Evolutionary conservation across 2,888 invertebrate genomes (phyloP), one percentile per base, ranked within the genome.

Genomic region (Hemaris fuciformis): DNA sequence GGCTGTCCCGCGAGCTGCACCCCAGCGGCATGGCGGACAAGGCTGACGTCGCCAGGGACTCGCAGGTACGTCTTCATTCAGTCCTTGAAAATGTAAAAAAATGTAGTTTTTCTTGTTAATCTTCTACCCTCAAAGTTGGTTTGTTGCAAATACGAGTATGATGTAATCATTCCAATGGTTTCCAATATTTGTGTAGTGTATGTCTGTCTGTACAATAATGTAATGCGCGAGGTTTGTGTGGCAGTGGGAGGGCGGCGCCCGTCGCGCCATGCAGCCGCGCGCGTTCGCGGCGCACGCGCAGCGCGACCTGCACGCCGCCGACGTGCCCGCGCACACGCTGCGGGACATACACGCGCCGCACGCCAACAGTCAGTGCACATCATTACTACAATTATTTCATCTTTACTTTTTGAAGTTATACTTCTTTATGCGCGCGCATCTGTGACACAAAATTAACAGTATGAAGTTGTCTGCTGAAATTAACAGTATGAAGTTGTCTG

Each of bases 251-350:
- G 67, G 58, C 42, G 64, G 67, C 42, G 60, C 63, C 13, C 93
- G 76, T 77, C 93, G 64, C 75, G 72, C 63, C 66, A 61, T 66
- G 66, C 53, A 77, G 5, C 89, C 90, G 77, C 90, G 92, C 72
- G 89, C 83, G 81, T 92, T 84, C 81, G 89, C 87, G 46, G 94
- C 95, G 78, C 94, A 96, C 83, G 94, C 94, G 74, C 94, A 93
- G 85, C 87, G 94, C 74, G 93, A 93, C 77, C 88, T 93, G 78
- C 95, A 95, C 88, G 83, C 93, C 67, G 95, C 95, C 34, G 95
- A 96, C 74, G 72, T 94, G 76, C 93, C 94, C 67, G 89, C 94
- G 42, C 93, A n/a, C 95, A 7, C 86, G 85, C 6, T 88, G 81
- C 65, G 85, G 76, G 79, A 91, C 82, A 71, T 93, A 81, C 76